These are phyloP conservation scores for Ochotona curzoniae DNA, from an alignment of 2,113 vertebrate genomes.

Conservation along the genomic window DNA sequence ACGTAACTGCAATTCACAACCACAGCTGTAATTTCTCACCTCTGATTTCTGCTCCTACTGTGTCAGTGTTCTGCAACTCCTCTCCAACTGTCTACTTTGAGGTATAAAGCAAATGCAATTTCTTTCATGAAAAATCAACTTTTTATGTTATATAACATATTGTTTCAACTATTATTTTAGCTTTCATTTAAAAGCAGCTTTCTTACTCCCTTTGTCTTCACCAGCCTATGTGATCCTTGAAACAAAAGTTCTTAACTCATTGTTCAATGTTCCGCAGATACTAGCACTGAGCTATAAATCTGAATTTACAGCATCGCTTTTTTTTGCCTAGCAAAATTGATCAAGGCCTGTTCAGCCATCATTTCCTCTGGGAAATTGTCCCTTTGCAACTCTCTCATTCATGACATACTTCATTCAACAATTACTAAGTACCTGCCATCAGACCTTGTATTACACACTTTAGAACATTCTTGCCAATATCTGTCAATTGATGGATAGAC, in stretches of 20 bases:
- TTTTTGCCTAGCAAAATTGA: constrained; percentile 30
- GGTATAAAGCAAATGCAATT: not conserved
- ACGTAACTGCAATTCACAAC: not conserved
- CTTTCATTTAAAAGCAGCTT: not conserved
- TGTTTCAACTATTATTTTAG: not conserved
- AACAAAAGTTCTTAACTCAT: constrained; percentile 15
- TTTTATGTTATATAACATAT: constrained; percentile 9
- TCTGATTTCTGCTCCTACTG: not conserved
- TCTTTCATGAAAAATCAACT: not conserved
- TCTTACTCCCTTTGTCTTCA: constrained; percentile 4
- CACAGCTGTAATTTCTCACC: not conserved
- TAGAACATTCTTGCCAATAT: constrained; percentile 33
- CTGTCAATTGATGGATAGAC: not conserved
- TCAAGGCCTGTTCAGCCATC: not conserved
- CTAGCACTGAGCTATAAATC: not conserved
- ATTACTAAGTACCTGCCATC: not conserved
- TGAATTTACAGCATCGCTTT: not conserved
- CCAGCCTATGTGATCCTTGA: not conserved
- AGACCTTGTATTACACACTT: not conserved
- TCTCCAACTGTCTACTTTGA: not conserved
- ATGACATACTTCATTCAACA: not conserved
- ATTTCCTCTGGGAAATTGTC: constrained; percentile 4
- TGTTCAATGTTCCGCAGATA: not conserved
- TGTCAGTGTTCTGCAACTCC: not conserved
- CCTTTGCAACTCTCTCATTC: not conserved